These are phyloP conservation scores for Bombus ignitus DNA, from an alignment of 1,140 invertebrate species.

Conservation along the genomic window DNA sequence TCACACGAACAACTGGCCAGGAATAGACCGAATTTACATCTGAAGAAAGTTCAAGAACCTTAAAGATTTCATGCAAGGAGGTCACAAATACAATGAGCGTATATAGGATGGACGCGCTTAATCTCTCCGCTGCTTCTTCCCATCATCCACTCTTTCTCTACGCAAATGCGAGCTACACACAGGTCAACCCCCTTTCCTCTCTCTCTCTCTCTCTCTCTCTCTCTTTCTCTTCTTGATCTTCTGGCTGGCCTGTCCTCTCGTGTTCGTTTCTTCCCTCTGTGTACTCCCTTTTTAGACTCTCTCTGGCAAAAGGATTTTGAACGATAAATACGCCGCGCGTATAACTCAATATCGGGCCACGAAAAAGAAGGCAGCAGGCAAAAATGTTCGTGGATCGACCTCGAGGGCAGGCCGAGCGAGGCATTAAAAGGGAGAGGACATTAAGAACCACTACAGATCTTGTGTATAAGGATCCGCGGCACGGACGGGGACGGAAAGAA, in stretches of 20 bases:
- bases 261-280: conserved; percentile 15
- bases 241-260: conserved; percentile 17
- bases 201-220: background rate
- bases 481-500: conserved; percentile 63
- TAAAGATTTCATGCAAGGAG: background rate
- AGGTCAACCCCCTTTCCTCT: conserved; percentile 6
- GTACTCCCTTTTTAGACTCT: conserved; percentile 41
- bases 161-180: conserved; percentile 1
- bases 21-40: background rate
- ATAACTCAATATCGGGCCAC: conserved; percentile 81
- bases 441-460: conserved; percentile 82
- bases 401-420: conserved; percentile 78
- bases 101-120: conserved; percentile 8
- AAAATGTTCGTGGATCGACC: conserved; percentile 81
- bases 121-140: conserved; percentile 20
- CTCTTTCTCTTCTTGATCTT: background rate
- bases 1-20: background rate
- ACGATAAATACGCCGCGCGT: conserved; percentile 79
- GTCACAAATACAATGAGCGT: conserved; percentile 21
- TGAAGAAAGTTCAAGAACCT: background rate
- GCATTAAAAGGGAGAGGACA: conserved; percentile 82
- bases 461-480: conserved; percentile 78
- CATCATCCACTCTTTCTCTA: conserved; percentile 18
- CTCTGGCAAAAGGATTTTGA: conserved; percentile 72
- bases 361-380: conserved; percentile 75